Base-by-base conservation (phyloP, 2,797 vertebrate genomes). In the Coracias cyanogaster region DNA sequence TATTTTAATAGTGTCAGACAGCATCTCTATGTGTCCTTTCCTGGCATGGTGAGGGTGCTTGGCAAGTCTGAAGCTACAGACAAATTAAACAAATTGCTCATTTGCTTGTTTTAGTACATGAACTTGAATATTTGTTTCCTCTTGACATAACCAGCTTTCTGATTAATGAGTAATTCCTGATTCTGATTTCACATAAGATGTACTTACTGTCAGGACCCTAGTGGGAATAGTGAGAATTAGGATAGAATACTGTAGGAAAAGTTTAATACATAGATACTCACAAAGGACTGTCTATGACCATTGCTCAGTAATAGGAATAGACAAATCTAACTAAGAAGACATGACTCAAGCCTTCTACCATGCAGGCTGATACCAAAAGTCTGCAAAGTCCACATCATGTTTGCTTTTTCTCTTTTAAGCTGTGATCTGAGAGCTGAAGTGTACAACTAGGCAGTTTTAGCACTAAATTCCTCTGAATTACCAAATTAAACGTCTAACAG, bases 161-260 rank as follows among this genome's bases (percentile, higher is more conserved):
- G 77, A 80, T 49, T 91, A 94, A 82, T 82, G 49, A 93, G 21
- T 43, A 45, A 58, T 80, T 93, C 52, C 18, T 91, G 7, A 76
- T 64, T 88, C 76, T 96, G 66, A 58, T 93, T 96, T 86, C 86
- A 80, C 73, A 94, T 82, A 78, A 93, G 35, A 35, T 70, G 31
- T 81, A 52, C 26, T 93, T 88, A 76, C 22, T 73, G 24, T 29
- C n/a, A 73, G 77, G 22, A 86, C 12, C 58, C 73, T 79, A 70
- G 39, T 15, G 66, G 64, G 74, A 94, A 70, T 78, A 89, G 33
- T 70, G 16, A 12, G 51, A 93, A 85, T 51, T 82, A 83, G 21
- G 51, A 45, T 48, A 82, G 64, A 82, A 85, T 13, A 54, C 9
- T 62, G 11, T 6, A 82, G 35, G 57, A 31, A 88, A 21, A 87